A percentile compares a stretch with the other conserved stretches of the same genome.
phyloP scores from a whole-genome alignment of 2,113 vertebrate genomes.

The Polyodon spathula region DNA sequence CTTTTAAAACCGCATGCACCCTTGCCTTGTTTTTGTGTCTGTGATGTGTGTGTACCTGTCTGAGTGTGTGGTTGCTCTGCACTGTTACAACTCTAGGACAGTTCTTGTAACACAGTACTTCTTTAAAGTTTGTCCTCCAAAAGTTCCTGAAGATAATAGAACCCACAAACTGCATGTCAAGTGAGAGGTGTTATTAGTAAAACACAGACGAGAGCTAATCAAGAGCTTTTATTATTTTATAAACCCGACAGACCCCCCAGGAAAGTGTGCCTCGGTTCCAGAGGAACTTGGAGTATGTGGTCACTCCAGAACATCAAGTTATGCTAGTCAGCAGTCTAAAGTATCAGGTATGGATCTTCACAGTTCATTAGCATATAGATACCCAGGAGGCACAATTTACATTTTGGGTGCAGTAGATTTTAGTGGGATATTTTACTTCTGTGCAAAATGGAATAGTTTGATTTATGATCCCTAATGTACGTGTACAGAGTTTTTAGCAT shows the following conservation, averaged over 20 bases:
- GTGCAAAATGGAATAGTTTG: too few species aligned
- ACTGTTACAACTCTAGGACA: too few species aligned
- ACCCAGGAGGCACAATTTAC: too few species aligned
- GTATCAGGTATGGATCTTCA: conserved; percentile 70
- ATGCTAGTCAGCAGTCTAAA: conserved; percentile 87
- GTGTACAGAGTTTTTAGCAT: background rate
- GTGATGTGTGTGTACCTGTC: too few species aligned
- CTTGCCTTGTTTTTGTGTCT: too few species aligned
- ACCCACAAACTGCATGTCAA: background rate
- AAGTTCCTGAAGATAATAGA: background rate
- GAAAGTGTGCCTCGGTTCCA: conserved; percentile 70
- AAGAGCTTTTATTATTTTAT: background rate
- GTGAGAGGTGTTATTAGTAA: too few species aligned
- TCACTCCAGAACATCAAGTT: conserved; percentile 84
- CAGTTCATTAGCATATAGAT: background rate
- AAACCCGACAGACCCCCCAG: conserved; percentile 50
- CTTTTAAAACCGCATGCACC: too few species aligned
- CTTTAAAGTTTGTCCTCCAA: too few species aligned
- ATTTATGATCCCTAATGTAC: background rate
- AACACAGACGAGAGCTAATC: background rate
- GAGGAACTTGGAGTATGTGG: conserved; percentile 70
- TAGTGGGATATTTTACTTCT: background rate
- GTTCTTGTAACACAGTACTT: too few species aligned
- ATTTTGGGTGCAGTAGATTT: too few species aligned
- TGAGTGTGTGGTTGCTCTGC: too few species aligned